Evolutionary conservation across 2,113 vertebrate genomes (phyloP).

Genomic region (Phalacrocorax pelagicus): DNA sequence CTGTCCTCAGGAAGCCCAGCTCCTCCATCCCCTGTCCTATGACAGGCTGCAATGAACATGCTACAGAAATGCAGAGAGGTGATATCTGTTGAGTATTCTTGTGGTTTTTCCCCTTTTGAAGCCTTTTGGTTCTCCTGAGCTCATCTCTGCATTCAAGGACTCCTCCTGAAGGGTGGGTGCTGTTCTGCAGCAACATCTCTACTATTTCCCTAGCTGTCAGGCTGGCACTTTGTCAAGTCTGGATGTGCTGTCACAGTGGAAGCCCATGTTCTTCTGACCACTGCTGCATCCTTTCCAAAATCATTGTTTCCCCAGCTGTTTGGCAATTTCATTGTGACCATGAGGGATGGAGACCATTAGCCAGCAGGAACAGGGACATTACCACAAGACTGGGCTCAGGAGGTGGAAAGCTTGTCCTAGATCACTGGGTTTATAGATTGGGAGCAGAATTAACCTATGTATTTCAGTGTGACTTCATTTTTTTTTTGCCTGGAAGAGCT

Average conservation of each 20-base stretch:
- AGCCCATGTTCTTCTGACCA: accelerated
- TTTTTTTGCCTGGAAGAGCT: background rate
- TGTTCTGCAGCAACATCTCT: background rate
- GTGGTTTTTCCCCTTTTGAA: background rate
- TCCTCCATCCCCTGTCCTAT: background rate
- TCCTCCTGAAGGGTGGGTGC: background rate
- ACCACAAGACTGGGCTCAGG: background rate
- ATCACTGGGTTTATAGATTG: background rate
- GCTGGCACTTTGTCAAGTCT: background rate
- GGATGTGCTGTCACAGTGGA: too few species aligned
- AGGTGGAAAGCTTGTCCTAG: background rate
- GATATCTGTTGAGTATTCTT: background rate
- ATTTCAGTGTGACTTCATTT: background rate
- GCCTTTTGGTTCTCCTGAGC: background rate
- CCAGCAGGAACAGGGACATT: background rate
- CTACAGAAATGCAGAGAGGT: background rate
- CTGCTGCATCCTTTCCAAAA: background rate
- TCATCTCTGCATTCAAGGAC: background rate
- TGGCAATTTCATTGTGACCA: background rate
- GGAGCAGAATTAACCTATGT: background rate
- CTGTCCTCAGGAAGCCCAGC: background rate
- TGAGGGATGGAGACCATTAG: background rate
- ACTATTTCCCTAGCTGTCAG: background rate
- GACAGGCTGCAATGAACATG: background rate
- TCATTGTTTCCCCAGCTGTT: background rate